A percentile compares a stretch with the other conserved stretches of the same genome.
These are phyloP conservation scores for Turdus rufiventris DNA, from an alignment of 2,113 vertebrate genomes.

Conservation along the genomic window DNA sequence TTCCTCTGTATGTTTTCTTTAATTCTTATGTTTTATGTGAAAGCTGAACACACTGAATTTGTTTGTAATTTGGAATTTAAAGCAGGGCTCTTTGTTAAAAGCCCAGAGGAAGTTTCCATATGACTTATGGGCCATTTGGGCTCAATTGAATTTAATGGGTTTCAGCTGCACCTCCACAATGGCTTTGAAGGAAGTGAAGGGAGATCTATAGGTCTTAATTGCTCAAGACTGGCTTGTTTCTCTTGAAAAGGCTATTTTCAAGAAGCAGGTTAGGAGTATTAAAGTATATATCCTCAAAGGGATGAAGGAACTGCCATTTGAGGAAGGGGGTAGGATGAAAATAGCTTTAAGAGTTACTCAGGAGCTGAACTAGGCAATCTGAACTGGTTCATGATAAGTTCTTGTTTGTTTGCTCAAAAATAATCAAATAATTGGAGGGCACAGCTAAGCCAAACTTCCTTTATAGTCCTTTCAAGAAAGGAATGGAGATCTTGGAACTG, in stretches of 20 bases:
- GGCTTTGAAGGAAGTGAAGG: conserved; percentile 64
- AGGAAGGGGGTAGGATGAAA: not conserved
- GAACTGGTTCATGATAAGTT: not conserved
- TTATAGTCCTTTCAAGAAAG: not conserved
- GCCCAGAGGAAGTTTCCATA: conserved; percentile 67
- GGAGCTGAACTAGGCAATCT: not conserved
- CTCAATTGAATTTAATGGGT: conserved; percentile 71
- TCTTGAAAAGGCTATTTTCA: conserved; percentile 48
- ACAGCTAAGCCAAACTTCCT: not conserved
- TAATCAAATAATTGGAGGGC: not conserved
- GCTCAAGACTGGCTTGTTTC: conserved; percentile 61
- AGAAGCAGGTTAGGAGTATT: conserved; percentile 35
- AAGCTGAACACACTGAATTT: conserved; percentile 56
- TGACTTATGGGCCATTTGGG: conserved; percentile 73
- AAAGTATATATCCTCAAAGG: conserved; percentile 23
- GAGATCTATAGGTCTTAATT: conserved; percentile 62
- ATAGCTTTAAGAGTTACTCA: not conserved
- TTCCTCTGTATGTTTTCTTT: conserved; percentile 37
- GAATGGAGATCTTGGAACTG: conserved; percentile 24
- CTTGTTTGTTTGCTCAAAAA: conserved; percentile 31
- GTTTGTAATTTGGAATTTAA: conserved; percentile 63
- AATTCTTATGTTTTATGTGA: conserved; percentile 50
- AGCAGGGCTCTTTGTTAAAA: conserved; percentile 61
- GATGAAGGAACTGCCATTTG: not conserved
- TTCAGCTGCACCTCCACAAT: conserved; percentile 69